Conservation (phyloP, 2,113 vertebrate genomes). For the Galemys pyrenaicus region DNA sequence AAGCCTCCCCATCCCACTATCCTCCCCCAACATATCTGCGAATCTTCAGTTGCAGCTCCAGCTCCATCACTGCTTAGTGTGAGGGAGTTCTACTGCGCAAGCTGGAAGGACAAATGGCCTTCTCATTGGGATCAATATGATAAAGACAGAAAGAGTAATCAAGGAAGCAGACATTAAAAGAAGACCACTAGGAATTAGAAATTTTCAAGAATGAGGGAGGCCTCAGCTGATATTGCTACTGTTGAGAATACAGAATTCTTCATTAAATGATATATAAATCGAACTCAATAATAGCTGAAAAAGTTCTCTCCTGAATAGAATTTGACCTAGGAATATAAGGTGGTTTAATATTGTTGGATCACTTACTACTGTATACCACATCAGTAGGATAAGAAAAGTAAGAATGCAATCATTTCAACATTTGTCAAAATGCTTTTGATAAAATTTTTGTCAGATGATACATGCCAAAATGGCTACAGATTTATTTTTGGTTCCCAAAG, state of each 20-base stretch:
- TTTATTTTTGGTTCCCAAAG: neutral
- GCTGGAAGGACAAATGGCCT: neutral
- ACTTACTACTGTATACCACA: neutral
- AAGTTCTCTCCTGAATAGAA: neutral
- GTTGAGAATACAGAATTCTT: neutral
- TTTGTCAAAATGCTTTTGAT: neutral
- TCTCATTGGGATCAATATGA: neutral
- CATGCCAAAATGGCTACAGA: neutral
- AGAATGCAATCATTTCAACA: neutral
- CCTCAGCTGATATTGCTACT: neutral
- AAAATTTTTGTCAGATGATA: neutral
- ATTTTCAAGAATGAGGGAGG: neutral
- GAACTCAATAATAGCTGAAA: neutral
- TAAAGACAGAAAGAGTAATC: neutral
- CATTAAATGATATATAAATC: neutral
- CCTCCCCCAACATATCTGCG: too few relatives aligned
- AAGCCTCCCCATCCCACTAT: neutral
- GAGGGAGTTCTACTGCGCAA: neutral
- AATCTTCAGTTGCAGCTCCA: neutral
- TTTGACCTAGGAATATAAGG: neutral
- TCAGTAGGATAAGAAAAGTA: neutral
- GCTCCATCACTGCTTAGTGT: neutral
- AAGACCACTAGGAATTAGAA: neutral
- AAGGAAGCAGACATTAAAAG: neutral
- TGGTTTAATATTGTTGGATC: neutral